These are phyloP conservation scores for Lophotriccus pileatus DNA, from an alignment of 2,797 vertebrate genomes.

Conservation along the genomic window DNA sequence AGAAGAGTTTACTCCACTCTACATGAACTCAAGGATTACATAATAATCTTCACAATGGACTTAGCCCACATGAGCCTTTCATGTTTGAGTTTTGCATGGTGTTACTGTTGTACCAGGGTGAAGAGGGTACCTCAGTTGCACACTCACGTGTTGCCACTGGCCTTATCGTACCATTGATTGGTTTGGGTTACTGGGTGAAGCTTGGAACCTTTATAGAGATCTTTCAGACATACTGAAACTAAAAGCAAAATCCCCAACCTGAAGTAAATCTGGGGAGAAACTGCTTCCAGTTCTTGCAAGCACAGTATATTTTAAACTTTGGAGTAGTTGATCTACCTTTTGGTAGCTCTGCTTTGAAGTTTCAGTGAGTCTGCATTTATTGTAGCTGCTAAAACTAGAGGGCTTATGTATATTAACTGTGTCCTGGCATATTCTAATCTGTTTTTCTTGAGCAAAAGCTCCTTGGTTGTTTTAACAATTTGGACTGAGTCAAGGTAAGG, in stretches of 20 bases:
- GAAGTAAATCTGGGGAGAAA: background rate
- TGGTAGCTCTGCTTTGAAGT: background rate
- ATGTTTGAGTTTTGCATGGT: background rate
- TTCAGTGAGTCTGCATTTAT: background rate
- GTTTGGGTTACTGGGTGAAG: background rate
- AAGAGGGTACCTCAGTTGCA: background rate
- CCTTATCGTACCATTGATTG: background rate
- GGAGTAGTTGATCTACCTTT: background rate
- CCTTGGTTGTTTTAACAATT: background rate
- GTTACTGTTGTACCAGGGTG: background rate
- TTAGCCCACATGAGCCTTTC: background rate
- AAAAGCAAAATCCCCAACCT: background rate
- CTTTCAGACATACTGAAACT: background rate
- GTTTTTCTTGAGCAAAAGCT: background rate
- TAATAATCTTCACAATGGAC: background rate
- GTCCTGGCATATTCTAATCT: background rate
- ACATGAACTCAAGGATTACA: background rate
- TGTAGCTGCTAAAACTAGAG: background rate
- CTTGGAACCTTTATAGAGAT: background rate
- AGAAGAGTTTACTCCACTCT: background rate
- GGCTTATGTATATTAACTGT: background rate
- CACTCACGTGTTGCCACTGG: background rate
- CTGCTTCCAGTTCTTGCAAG: background rate
- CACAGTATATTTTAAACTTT: background rate
- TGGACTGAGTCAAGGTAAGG: background rate